Evolutionary conservation across 2,113 vertebrate species (phyloP).

Genomic region (Pelvicachromis taeniatus): DNA sequence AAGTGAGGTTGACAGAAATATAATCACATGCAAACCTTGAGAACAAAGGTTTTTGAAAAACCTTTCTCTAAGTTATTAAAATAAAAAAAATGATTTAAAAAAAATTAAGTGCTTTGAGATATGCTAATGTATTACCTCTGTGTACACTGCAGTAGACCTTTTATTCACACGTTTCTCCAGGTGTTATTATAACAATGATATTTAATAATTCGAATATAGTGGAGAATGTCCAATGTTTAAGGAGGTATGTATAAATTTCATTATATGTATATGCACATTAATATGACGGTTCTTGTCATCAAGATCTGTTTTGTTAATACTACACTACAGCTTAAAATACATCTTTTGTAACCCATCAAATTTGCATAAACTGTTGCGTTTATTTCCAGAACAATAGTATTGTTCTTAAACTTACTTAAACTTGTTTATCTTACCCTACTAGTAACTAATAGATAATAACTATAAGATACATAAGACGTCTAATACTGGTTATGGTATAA

Average conservation of each 20-base stretch:
- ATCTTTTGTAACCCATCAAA: neutral
- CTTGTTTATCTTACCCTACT: neutral
- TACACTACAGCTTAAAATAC: neutral
- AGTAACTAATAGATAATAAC: neutral
- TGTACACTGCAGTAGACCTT: neutral
- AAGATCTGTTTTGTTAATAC: neutral
- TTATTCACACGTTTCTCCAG: neutral
- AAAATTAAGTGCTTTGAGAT: neutral
- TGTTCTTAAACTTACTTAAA: neutral
- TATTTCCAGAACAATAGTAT: neutral
- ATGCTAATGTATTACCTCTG: neutral
- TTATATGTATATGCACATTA: neutral
- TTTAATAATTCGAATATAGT: neutral
- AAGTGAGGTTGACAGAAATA: neutral
- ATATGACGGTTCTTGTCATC: neutral
- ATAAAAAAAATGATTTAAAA: neutral
- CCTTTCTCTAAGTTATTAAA: neutral
- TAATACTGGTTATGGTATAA: neutral
- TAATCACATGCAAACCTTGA: conserved; percentile 8
- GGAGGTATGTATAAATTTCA: neutral
- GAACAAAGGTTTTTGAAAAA: neutral
- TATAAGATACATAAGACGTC: neutral
- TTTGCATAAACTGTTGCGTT: neutral
- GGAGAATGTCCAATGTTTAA: neutral
- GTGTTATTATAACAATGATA: neutral